These are phyloP conservation scores for Lepus oiostolus DNA, from an alignment of 2,797 vertebrate species.

Conservation along the genomic window DNA sequence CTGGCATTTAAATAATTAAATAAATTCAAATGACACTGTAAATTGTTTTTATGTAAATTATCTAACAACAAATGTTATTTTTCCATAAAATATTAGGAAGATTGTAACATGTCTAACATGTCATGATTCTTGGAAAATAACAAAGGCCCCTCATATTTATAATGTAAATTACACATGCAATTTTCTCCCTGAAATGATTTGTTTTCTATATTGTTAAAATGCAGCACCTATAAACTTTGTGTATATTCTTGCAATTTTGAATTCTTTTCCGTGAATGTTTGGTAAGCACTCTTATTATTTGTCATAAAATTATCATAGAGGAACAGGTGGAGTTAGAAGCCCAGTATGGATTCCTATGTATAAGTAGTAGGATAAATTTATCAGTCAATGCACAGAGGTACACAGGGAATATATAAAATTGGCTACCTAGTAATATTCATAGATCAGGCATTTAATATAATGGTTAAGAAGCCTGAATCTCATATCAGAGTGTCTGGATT, in stretches of 20 bases:
- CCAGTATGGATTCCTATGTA: neutral
- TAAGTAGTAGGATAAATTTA: neutral
- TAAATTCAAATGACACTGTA: constrained; percentile 69
- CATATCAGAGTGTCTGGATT: too few relatives aligned
- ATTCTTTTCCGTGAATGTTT: neutral
- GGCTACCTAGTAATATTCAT: neutral
- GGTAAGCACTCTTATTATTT: neutral
- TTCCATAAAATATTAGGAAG: constrained; percentile 70
- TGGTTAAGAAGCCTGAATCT: too few relatives aligned
- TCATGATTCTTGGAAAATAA: constrained; percentile 57
- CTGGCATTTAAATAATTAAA: constrained; percentile 79
- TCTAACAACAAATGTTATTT: constrained; percentile 55
- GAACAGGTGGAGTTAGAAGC: neutral
- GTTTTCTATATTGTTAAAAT: constrained; percentile 48
- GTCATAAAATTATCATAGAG: constrained; percentile 38
- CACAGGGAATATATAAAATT: neutral
- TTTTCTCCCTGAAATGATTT: constrained; percentile 45
- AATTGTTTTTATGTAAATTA: constrained; percentile 79
- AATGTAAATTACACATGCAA: neutral
- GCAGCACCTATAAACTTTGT: neutral
- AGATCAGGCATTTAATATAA: neutral
- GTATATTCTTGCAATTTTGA: constrained; percentile 27
- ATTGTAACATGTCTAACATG: constrained; percentile 65
- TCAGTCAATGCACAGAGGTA: neutral
- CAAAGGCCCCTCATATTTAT: constrained; percentile 46